Evolutionary conservation across 2,888 invertebrate species (phyloP), one percentile per base, ranked within the genome.

Genomic region (Chydorus sphaericus): DNA sequence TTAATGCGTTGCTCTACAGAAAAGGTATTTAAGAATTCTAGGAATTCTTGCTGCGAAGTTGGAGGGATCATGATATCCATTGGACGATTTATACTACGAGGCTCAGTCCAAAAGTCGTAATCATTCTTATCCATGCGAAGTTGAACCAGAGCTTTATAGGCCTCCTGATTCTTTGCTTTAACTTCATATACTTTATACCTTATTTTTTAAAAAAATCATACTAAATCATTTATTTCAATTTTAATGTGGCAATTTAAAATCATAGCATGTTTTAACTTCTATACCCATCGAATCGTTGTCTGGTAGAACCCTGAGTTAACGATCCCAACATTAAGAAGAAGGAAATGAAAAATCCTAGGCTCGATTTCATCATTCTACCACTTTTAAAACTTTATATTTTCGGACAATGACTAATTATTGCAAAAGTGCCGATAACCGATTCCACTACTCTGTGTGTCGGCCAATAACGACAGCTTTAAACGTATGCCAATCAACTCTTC

Each of bases 91-190:
- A 56, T 55, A 1, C 57, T 54, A 8, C 59, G 49, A 29, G 62
- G 61, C 16, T 59, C 59, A 2, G 60, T 58, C 63, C 63, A 63
- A 39, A 63, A 63, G 48, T 63, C 63, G 52, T 60, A 60, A 28
- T 57, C 61, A 10, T 28, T 44, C 28, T 28, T 5, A 33, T 60
- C 54, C 10, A 54, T 51, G 16, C 59, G 55, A 8, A 63, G 50
- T 8, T 56, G 26, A 7, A 33, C 18, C 30, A 63, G 30, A 11
- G 57, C 56, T 20, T 61, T 38, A 20, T 59, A 56, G 5, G 62
- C 59, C 2, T 30, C 48, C 5, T 52, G 29, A 23, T 57, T 57
- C 29, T 57, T 38, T 3, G 61, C 60, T 11, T 51, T 50, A 7
- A 59, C 61, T 33, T 61, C 58, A 6, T 62, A 54, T 0, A 63